phyloP scores from a whole-genome alignment of 2,888 invertebrate species.

The Eurois occulta region DNA sequence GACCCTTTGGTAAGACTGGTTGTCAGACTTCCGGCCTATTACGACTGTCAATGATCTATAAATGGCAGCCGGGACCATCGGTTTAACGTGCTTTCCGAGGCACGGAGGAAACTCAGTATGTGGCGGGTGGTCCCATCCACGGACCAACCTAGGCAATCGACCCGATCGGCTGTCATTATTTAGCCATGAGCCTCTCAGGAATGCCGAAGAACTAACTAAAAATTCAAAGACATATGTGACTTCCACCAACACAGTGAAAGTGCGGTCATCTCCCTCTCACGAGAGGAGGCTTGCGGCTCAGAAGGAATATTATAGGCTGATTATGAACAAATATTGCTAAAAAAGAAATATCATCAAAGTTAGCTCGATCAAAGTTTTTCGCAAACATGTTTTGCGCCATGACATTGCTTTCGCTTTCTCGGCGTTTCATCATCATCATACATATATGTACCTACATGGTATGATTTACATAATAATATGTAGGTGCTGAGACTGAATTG shows the following conservation, averaged over 20 bases:
- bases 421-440: slow-evolving; percentile 16
- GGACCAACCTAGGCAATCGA: too few relatives aligned
- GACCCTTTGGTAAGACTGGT: too few relatives aligned
- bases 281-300: not conserved
- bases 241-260: not conserved
- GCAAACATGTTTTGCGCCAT: slow-evolving; percentile 17
- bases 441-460: not conserved
- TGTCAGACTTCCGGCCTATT: too few relatives aligned
- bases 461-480: slow-evolving; percentile 49
- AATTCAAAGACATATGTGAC: not conserved
- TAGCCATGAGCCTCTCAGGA: too few relatives aligned
- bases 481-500: not conserved
- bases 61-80: too few relatives aligned
- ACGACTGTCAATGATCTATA: too few relatives aligned
- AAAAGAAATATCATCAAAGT: not conserved
- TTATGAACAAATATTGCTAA: slow-evolving; percentile 2
- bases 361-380: slow-evolving; percentile 22
- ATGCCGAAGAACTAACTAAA: not conserved
- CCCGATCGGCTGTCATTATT: too few relatives aligned
- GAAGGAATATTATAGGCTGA: not conserved
- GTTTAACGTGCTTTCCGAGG: too few relatives aligned
- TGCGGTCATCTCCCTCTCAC: not conserved
- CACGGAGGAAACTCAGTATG: too few relatives aligned
- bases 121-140: too few relatives aligned
- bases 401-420: slow-evolving; percentile 55